These are phyloP conservation scores for Channa striata DNA, from an alignment of 2,797 vertebrate genomes.

Conservation along the genomic window DNA sequence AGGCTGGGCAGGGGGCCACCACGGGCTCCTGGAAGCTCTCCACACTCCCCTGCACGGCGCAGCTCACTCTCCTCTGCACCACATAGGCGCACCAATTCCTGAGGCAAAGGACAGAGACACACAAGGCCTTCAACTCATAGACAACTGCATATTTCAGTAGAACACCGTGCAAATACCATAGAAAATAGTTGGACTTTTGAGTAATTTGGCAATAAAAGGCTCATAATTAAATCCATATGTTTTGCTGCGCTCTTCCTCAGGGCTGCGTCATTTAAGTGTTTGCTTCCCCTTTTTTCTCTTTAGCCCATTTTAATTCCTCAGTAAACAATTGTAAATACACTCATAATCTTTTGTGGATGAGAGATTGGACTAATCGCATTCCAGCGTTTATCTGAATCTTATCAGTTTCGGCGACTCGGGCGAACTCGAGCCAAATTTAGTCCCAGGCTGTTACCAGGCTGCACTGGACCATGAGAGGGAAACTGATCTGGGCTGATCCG, in stretches of 20 bases:
- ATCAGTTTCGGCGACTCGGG: conserved; percentile 53
- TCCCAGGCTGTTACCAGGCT: conserved; percentile 12
- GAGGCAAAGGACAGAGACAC: conserved; percentile 33
- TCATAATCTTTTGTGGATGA: neutral
- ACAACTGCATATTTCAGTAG: neutral
- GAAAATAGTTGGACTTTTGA: neutral
- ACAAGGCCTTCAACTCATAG: neutral
- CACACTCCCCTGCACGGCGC: conserved; percentile 91
- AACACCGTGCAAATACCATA: neutral
- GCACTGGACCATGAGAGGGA: conserved; percentile 38
- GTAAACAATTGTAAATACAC: conserved; percentile 9
- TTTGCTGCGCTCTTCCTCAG: conserved; percentile 1
- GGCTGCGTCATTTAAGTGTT: conserved; percentile 4
- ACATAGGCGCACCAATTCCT: conserved; percentile 99
- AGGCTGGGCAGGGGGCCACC: conserved; percentile 84
- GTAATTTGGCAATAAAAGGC: conserved; percentile 12
- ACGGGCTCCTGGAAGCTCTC: conserved; percentile 92
- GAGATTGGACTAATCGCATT: conserved; percentile 40
- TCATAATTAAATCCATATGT: conserved; percentile 18
- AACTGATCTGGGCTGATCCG: neutral
- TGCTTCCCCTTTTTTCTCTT: neutral
- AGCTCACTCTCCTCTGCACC: conserved; percentile 95
- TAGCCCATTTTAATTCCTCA: conserved; percentile 18
- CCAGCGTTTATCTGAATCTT: conserved; percentile 56
- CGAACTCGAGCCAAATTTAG: conserved; percentile 54